Base-by-base conservation (phyloP, 1,140 invertebrate species). In the Adelges cooleyi region DNA sequence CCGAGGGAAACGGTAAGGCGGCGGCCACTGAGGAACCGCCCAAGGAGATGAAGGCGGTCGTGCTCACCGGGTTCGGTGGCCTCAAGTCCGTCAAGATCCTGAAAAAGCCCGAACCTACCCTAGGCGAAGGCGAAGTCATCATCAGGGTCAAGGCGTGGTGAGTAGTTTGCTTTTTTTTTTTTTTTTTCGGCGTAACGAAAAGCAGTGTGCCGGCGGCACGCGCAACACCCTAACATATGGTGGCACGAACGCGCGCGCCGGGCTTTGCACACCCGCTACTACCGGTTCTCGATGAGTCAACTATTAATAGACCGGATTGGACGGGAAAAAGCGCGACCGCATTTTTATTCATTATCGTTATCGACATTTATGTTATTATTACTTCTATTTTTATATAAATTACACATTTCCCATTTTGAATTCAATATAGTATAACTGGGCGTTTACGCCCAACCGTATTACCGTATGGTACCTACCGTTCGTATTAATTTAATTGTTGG, bases 121-220 rank as follows among this genome's bases (percentile, higher is more conserved):
- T 83, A 17, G 80, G 73, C 65, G 86, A 90, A 72, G 87, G 86
- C 50, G 88, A 92, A 74, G 84, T 92, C 65, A 79, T 91, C 20
- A 87, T 92, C 71, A 79, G 86, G 68, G 87, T 91, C 42, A 89
- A 86, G 76, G 85, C 87, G 71, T 91, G 89, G 90, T 92, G 73
- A 87, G 85, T 83, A 40, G 17, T 13, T n/a, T 11, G 13, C 17
- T 50, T 44, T 50, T 56, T 18, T 48, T 13, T 48, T 50, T 42
- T 54, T 67, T 18, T 62, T 42, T 56, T 22, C 54, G 3, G 29
- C 15, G 20, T n/a, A 1, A 10, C 25, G 20, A 10, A 4, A 33
- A 17, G 15, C 49, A 8, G n/a, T 3, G 5, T 27, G 8, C 49
- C 27, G 13, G 6, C 17, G n/a, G 17, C 6, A 17, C 2, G 17